Percentiles rank a stretch among this genome's conserved stretches.
Evolutionary conservation across 2,888 invertebrate species (phyloP).

Genomic region (Aporophyla lueneburgensis): DNA sequence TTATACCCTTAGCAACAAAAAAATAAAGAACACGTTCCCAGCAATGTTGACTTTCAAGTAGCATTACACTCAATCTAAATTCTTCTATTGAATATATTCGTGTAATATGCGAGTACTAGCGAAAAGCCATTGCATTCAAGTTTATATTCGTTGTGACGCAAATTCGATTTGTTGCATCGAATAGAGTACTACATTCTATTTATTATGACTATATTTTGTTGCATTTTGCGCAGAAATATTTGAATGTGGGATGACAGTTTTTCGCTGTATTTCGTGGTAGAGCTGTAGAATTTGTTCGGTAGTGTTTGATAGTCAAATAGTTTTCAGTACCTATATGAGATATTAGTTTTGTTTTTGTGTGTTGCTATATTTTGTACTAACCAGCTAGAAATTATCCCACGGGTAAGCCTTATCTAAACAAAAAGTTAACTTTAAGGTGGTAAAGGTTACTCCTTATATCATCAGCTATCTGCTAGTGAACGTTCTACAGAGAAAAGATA

Average conservation of each 20-base stretch:
- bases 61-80: constrained; percentile 69
- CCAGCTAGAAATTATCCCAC: no score
- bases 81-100: constrained; percentile 69
- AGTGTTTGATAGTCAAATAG: constrained; percentile 25
- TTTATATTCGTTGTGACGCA: constrained; percentile 70
- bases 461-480: no score
- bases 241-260: constrained; percentile 43
- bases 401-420: no score
- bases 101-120: constrained; percentile 57
- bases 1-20: constrained; percentile 3
- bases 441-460: no score
- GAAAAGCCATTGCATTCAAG: constrained; percentile 59
- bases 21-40: constrained; percentile 33
- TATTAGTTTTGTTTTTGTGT: constrained; percentile 10
- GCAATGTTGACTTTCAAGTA: constrained; percentile 63
- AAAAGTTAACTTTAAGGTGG: no score
- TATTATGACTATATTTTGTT: constrained; percentile 56
- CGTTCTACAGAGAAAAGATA: no score
- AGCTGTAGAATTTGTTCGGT: constrained; percentile 31
- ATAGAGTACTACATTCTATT: constrained; percentile 60
- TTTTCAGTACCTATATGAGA: background rate
- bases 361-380: background rate
- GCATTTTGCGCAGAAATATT: constrained; percentile 45
- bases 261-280: constrained; percentile 26
- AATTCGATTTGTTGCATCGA: constrained; percentile 74